Percentiles rank a stretch among this genome's conserved stretches.
These are phyloP conservation scores for Ceratoteleas bidentatus DNA, from an alignment of 1,140 invertebrate genomes.

Conservation along the genomic window DNA sequence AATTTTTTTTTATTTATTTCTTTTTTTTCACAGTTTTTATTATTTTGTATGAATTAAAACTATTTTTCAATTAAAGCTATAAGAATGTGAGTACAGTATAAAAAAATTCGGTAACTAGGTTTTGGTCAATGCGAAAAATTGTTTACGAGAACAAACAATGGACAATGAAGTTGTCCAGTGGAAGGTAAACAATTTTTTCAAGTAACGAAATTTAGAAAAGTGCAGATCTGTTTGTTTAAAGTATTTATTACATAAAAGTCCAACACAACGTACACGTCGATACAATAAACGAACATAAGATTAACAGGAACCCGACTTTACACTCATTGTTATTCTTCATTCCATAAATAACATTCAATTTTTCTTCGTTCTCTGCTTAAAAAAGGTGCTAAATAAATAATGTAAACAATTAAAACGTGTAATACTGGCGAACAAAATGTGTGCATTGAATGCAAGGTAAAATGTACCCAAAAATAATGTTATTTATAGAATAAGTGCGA, in stretches of 20 bases:
- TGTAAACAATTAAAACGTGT: no score
- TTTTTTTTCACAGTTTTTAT: no score
- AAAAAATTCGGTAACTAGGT: slow-evolving; percentile 22
- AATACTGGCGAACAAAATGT: no score
- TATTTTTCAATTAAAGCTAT: not conserved
- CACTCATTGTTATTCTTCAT: not conserved
- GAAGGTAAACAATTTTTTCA: slow-evolving; percentile 38
- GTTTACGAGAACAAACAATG: slow-evolving; percentile 17
- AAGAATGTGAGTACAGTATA: not conserved
- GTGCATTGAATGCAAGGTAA: no score
- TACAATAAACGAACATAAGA: slow-evolving; percentile 34
- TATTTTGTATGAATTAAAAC: not conserved
- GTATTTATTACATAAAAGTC: slow-evolving; percentile 33
- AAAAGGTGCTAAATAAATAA: not conserved
- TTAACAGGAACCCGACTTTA: slow-evolving; percentile 3
- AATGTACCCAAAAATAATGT: no score
- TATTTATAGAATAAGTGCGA: not conserved
- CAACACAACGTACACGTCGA: slow-evolving; percentile 16
- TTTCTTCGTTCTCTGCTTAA: not conserved
- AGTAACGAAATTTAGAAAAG: slow-evolving; percentile 31
- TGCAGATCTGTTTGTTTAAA: slow-evolving; percentile 4
- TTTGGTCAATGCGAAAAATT: slow-evolving; percentile 25
- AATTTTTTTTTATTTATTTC: no score
- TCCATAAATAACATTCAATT: slow-evolving; percentile 12
- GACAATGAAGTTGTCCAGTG: not conserved